Base-by-base conservation (phyloP, 2,113 vertebrate genomes). In the Gasterosteus nipponicus region DNA sequence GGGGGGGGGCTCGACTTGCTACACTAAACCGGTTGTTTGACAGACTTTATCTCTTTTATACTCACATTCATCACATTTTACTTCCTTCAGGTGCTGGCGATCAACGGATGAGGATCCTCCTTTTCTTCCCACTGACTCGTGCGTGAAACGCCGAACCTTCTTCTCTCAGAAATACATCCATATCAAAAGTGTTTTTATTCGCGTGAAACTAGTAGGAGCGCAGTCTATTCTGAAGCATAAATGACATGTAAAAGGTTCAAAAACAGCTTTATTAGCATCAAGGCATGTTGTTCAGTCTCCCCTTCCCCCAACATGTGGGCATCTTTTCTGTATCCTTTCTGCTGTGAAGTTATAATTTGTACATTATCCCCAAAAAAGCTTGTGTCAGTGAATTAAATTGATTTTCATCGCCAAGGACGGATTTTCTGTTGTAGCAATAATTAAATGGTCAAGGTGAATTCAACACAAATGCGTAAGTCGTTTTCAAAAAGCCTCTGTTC, bases 211-310 rank as follows among this genome's bases (percentile, higher is more conserved):
- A 1, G 59, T 44, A 9, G 14, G 33, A 31, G 64, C 66, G 69
- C 39, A 75, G 69, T 68, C 10, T 33, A 2, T 54, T 83, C 77
- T 77, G 22, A 77, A 66, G 53, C 67, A 69, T 35, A 9, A 70
- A 53, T 61, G 46, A 68, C 65, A 38, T 78, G 6, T 51, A 18
- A 68, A 33, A 75, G 87, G 88, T 86, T 87, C 86, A 87, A 87
- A 86, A 58, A 78, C 75, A 89, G 84, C 91, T 91, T 91, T 88
- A 89, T 89, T 82, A 78, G 53, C 69, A 80, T 83, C 73, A 54
- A 85, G 71, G 78, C 88, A 69, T 75, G 62, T 73, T 58, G 56
- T 75, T 85, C 67, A 72, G 61, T 88, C 70, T 41, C 80, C 10
- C 69, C 29, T 42, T 8, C 53, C 57, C 77, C 51, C 44, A 12